phyloP scores from a whole-genome alignment of 2,113 vertebrate species.

The Callipepla squamata region DNA sequence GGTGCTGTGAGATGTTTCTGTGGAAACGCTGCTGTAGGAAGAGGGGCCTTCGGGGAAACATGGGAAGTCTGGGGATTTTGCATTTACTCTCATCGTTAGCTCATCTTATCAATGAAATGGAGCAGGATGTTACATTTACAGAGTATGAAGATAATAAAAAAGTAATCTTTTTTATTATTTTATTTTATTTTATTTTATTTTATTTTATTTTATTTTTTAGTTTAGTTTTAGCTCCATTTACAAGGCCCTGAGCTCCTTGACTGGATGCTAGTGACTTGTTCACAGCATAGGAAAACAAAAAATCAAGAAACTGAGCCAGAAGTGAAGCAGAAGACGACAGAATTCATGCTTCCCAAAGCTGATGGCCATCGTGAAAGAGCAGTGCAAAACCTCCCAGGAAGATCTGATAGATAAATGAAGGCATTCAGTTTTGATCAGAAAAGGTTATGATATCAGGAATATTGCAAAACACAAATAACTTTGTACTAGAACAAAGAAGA shows the following conservation, averaged over 20 bases:
- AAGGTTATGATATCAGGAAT: not conserved
- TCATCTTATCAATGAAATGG: not conserved
- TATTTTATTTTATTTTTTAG: too few species aligned
- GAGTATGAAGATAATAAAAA: not conserved
- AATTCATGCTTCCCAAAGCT: not conserved
- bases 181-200: too few species aligned
- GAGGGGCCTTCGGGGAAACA: not conserved
- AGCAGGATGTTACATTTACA: not conserved
- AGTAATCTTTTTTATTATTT: too few species aligned
- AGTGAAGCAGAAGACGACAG: not conserved
- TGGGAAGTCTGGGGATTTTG: not conserved
- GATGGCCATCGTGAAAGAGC: not conserved
- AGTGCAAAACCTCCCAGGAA: not conserved
- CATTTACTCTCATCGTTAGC: not conserved
- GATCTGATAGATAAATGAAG: fast-evolving
- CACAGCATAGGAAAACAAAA: not conserved
- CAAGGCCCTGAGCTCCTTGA: not conserved
- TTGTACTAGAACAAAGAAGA: fast-evolving
- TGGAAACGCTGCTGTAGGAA: not conserved
- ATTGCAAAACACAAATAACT: not conserved
- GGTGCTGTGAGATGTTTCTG: not conserved
- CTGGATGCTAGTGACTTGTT: not conserved
- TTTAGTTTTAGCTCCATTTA: not conserved
- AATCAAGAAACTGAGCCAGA: not conserved
- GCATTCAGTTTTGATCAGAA: not conserved